Conservation (phyloP, 2,888 invertebrate species). For the Apoderus coryli region DNA sequence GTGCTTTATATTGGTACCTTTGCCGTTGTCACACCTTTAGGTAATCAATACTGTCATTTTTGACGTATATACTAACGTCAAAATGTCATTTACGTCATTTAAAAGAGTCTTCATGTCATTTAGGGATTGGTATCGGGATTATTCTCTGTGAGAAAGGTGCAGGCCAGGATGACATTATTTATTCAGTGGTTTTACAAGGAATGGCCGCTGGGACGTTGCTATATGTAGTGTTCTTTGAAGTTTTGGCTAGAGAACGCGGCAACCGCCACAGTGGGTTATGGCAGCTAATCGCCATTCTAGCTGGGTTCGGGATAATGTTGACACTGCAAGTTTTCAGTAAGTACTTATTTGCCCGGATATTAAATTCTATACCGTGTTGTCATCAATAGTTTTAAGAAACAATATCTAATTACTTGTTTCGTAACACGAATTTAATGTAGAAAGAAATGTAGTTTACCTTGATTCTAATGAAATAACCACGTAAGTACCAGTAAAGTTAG, state of each 20-base stretch:
- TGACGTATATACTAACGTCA: background rate
- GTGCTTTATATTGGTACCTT: conserved; percentile 45
- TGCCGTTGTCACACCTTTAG: conserved; percentile 50
- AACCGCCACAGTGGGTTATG: conserved; percentile 42
- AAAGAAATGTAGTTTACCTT: no score
- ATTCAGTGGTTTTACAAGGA: conserved; percentile 48
- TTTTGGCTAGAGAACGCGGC: conserved; percentile 53
- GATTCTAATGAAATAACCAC: no score
- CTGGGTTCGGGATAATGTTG: conserved; percentile 44
- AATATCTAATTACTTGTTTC: no score
- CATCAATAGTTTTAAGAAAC: no score
- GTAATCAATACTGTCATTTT: conserved; percentile 19
- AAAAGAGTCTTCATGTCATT: background rate
- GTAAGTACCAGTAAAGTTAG: no score
- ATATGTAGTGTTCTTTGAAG: conserved; percentile 71
- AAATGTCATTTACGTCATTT: background rate
- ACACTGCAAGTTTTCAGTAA: conserved; percentile 34
- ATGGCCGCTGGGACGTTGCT: conserved; percentile 66
- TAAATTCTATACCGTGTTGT: no score
- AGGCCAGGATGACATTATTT: conserved; percentile 30
- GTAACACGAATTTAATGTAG: no score
- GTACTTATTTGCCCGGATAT: conserved; percentile 18
- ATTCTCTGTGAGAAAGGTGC: conserved; percentile 33
- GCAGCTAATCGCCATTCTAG: conserved; percentile 40
- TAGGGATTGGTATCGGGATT: conserved; percentile 49